These are phyloP conservation scores for Cheilosia urbana DNA, from an alignment of 2,888 invertebrate species.

Conservation along the genomic window DNA sequence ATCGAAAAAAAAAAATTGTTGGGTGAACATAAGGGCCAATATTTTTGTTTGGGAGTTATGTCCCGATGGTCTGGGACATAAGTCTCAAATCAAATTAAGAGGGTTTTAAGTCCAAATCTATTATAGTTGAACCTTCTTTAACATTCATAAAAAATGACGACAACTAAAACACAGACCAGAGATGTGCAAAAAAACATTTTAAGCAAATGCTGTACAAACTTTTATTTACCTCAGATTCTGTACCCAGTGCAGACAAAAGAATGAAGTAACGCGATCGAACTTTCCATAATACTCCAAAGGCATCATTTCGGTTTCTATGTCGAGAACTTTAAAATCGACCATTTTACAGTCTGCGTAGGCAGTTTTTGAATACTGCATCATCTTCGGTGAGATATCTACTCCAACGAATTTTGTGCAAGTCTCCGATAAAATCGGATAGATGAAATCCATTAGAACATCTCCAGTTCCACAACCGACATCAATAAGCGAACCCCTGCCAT, in stretches of 20 bases:
- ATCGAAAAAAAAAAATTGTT: too few species aligned
- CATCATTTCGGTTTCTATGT: slow-evolving; percentile 85
- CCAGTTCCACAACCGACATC: slow-evolving; percentile 92
- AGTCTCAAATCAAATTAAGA: too few species aligned
- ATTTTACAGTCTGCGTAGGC: slow-evolving; percentile 83
- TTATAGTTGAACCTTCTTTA: too few species aligned
- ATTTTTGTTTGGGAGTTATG: too few species aligned
- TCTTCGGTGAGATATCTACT: slow-evolving; percentile 88
- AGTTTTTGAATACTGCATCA: slow-evolving; percentile 88
- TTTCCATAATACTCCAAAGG: slow-evolving; percentile 84
- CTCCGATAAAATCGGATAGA: slow-evolving; percentile 86
- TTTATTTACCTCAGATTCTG: slow-evolving; percentile 87
- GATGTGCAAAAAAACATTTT: too few species aligned
- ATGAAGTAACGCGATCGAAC: slow-evolving; percentile 90
- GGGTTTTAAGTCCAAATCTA: too few species aligned
- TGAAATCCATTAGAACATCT: slow-evolving; percentile 86
- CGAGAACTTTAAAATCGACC: slow-evolving; percentile 84
- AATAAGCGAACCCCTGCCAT: slow-evolving; percentile 84
- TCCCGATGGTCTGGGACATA: too few species aligned
- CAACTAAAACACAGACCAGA: too few species aligned
- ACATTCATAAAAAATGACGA: too few species aligned
- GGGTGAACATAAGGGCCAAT: too few species aligned
- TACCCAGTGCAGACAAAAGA: slow-evolving; percentile 93
- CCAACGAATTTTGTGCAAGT: slow-evolving; percentile 86
- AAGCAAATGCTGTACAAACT: not conserved